These are phyloP conservation scores for Wiebesia pumilae DNA, from an alignment of 1,140 invertebrate species.

Conservation along the genomic window DNA sequence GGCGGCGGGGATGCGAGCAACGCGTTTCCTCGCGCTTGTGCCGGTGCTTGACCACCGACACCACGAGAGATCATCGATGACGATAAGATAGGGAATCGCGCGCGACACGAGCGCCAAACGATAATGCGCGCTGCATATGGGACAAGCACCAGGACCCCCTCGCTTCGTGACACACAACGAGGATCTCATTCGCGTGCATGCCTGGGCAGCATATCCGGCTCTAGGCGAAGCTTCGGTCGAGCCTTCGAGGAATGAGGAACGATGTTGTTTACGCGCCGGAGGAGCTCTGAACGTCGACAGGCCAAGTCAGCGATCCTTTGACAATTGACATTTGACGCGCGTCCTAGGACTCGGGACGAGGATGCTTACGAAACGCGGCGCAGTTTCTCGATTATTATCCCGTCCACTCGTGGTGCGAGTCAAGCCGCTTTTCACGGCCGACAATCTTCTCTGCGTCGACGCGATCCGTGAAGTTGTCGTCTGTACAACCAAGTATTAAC, in stretches of 20 bases:
- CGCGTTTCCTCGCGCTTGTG: background rate
- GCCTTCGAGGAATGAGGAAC: too few species aligned
- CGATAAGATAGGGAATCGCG: conserved; percentile 38
- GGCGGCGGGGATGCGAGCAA: background rate
- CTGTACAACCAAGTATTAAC: too few species aligned
- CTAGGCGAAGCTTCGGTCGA: too few species aligned
- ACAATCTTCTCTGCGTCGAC: background rate
- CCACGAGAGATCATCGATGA: conserved; percentile 21
- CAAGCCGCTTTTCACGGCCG: background rate
- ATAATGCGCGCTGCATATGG: conserved; percentile 43
- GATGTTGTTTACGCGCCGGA: too few species aligned
- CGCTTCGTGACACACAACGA: background rate
- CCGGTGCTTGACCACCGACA: background rate
- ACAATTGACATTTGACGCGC: too few species aligned
- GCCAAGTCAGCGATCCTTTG: too few species aligned
- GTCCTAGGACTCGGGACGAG: too few species aligned
- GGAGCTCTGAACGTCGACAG: too few species aligned
- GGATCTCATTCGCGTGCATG: background rate
- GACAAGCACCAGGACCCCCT: background rate
- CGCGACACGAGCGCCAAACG: conserved; percentile 45
- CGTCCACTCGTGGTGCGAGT: background rate
- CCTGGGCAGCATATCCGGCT: background rate
- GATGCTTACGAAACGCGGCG: background rate
- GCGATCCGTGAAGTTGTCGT: too few species aligned
- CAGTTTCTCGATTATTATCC: background rate